A percentile compares a stretch with the other conserved stretches of the same genome.
phyloP scores from a whole-genome alignment of 2,888 invertebrate genomes.

The Apodemia mormo region DNA sequence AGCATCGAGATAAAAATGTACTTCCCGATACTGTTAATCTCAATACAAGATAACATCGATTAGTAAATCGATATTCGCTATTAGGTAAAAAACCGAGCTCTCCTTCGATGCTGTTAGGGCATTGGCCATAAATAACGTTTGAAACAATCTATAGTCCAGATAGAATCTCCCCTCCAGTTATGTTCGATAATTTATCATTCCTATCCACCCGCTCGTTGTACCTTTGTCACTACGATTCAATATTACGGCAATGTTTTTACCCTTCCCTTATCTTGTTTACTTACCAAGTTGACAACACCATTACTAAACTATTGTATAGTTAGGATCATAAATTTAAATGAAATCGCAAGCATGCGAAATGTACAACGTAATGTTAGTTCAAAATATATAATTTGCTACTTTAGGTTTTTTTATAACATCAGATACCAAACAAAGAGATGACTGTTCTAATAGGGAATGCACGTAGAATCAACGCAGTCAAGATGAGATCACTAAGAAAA shows the following conservation, averaged over 20 bases:
- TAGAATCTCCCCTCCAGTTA: constrained; percentile 16
- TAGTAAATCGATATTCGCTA: constrained; percentile 4
- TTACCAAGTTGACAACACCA: neutral
- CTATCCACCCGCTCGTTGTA: constrained; percentile 1
- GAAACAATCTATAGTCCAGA: constrained; percentile 18
- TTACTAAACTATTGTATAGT: neutral
- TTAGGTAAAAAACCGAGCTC: neutral
- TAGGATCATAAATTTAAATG: neutral
- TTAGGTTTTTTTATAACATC: no score
- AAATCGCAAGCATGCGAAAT: no score
- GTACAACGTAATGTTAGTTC: neutral
- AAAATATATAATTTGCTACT: no score
- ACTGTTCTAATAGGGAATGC: no score
- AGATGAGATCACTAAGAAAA: no score
- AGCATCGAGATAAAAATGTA: no score
- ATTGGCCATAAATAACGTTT: constrained; percentile 17
- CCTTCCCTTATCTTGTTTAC: constrained; percentile 13
- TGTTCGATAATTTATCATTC: constrained; percentile 17
- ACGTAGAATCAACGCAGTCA: no score
- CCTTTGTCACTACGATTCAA: constrained; percentile 17
- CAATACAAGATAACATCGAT: neutral
- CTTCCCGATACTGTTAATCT: no score
- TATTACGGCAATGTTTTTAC: constrained; percentile 13
- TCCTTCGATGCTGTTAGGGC: neutral
- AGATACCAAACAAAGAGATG: no score